These are phyloP conservation scores for Ictidomys tridecemlineatus DNA, from an alignment of 2,113 vertebrate species.

Conservation along the genomic window DNA sequence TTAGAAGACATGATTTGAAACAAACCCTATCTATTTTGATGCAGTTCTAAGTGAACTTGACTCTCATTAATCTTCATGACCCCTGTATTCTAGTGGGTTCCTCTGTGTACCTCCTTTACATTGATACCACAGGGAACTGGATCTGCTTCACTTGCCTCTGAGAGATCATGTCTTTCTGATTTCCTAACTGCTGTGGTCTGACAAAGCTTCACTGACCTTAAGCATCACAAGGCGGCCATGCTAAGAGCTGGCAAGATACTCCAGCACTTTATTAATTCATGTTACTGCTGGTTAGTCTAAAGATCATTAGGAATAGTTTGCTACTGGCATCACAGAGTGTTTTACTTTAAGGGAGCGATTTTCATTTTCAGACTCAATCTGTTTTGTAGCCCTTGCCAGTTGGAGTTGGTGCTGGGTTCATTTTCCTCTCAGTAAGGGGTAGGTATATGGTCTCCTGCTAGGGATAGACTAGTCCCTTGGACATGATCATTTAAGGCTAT, in stretches of 20 bases:
- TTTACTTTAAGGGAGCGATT: conserved; percentile 54
- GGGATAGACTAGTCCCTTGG: neutral
- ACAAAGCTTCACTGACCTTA: conserved; percentile 27
- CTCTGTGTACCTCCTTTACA: neutral
- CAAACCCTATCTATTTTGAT: neutral
- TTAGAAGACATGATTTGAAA: conserved; percentile 23
- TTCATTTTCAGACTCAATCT: conserved; percentile 51
- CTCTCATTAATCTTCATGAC: neutral
- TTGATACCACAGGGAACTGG: neutral
- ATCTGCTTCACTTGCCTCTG: neutral
- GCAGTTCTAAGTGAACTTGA: conserved; percentile 13
- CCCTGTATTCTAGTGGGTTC: neutral
- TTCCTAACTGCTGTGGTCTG: neutral
- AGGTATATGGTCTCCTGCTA: neutral
- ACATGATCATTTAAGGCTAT: conserved; percentile 32
- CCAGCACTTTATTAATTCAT: neutral
- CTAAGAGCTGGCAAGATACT: neutral
- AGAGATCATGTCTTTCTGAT: neutral
- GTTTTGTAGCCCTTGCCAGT: conserved; percentile 49
- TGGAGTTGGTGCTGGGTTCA: neutral
- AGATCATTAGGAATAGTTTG: neutral
- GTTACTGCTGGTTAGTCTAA: neutral
- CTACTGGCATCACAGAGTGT: neutral
- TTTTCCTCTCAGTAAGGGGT: conserved; percentile 31
- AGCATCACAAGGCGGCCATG: neutral